Conservation (phyloP, 2,888 invertebrate genomes). For the Ormyrus rosae region DNA sequence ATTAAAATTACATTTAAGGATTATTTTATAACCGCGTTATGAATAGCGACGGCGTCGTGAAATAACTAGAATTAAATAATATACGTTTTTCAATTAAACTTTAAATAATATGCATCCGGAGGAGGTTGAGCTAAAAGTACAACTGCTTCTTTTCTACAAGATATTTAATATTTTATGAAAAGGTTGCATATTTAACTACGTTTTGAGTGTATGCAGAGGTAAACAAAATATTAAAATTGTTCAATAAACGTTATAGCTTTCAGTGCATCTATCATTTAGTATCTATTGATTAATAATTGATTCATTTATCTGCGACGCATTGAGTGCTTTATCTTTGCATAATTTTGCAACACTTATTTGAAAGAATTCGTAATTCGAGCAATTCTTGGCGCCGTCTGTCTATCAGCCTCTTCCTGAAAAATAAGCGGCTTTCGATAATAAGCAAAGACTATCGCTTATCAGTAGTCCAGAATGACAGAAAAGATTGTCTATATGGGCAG, state of each 20-base stretch:
- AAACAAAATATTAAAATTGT: too few relatives aligned
- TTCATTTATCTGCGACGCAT: conserved; percentile 13
- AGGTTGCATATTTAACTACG: too few relatives aligned
- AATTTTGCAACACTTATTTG: neutral
- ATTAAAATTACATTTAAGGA: too few relatives aligned
- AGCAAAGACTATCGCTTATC: conserved; percentile 16
- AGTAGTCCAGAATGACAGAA: too few relatives aligned
- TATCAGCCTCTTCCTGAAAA: neutral
- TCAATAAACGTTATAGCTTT: neutral
- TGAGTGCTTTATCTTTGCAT: neutral
- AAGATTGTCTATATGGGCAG: neutral
- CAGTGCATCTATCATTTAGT: neutral
- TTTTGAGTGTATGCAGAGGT: too few relatives aligned
- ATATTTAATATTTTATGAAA: too few relatives aligned
- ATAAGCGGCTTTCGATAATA: neutral
- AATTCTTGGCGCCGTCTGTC: conserved; percentile 15
- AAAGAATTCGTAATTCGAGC: conserved; percentile 14
- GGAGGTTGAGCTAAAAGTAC: too few relatives aligned
- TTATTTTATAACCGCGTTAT: neutral
- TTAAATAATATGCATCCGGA: too few relatives aligned
- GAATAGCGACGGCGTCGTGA: too few relatives aligned
- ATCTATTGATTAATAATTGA: conserved; percentile 25
- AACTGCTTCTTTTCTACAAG: too few relatives aligned
- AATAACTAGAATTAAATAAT: too few relatives aligned
- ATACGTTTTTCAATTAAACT: too few relatives aligned